Conservation (phyloP, 2,113 vertebrate genomes). For the Tetrao urogallus region DNA sequence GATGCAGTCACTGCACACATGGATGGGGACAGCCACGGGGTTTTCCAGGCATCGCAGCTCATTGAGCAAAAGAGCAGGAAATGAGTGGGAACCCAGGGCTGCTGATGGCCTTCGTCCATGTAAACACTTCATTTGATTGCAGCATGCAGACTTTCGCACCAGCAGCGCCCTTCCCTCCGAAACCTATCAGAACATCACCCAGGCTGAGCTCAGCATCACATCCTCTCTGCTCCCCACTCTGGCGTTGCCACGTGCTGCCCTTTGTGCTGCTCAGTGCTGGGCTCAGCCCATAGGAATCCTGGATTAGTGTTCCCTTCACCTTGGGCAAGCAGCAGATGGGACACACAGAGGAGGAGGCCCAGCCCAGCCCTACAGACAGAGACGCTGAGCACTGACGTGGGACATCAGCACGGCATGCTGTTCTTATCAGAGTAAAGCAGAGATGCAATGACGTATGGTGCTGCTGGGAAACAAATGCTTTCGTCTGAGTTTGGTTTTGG, state of each 20-base stretch:
- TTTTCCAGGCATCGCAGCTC: neutral
- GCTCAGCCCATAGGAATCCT: neutral
- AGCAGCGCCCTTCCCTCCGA: neutral
- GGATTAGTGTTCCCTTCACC: neutral
- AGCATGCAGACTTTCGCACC: neutral
- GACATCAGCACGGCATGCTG: neutral
- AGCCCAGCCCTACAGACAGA: neutral
- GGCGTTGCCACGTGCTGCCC: fast-evolving
- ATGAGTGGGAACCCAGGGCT: neutral
- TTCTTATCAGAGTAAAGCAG: neutral
- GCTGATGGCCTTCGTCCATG: neutral
- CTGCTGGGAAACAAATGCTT: neutral
- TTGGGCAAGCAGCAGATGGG: neutral
- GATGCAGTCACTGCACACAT: fast-evolving
- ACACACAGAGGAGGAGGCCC: fast-evolving
- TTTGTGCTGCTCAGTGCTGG: neutral
- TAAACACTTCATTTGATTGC: neutral
- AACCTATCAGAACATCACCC: neutral
- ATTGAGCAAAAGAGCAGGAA: neutral
- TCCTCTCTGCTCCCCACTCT: neutral
- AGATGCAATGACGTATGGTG: neutral
- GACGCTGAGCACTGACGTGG: neutral
- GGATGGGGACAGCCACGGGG: fast-evolving
- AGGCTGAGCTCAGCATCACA: neutral
- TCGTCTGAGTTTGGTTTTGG: neutral